A percentile compares a stretch with the other conserved stretches of the same genome.
These are phyloP conservation scores for Scaptomyza tumidula DNA, from an alignment of 2,888 invertebrate species.

Conservation along the genomic window DNA sequence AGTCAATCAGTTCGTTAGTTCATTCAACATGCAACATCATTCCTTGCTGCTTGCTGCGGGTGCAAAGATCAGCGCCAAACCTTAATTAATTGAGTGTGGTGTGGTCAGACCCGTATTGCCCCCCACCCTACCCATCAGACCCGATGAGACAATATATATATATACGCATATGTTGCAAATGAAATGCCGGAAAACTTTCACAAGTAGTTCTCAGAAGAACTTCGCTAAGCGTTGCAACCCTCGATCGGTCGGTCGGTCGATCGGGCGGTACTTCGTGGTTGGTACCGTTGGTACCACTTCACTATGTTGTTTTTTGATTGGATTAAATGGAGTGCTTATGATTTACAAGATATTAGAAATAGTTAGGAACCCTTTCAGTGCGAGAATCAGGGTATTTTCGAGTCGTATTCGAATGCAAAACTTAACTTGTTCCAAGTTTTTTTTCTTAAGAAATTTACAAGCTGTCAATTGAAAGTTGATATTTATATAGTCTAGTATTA, in stretches of 20 bases:
- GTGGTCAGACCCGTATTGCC: not conserved
- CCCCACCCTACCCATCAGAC: not conserved
- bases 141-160: not conserved
- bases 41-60: conserved; percentile 50
- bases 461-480: not conserved
- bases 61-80: conserved; percentile 80
- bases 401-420: not conserved
- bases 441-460: not conserved
- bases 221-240: too few species aligned
- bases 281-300: too few species aligned
- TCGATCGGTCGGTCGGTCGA: too few species aligned
- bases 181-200: conserved; percentile 41
- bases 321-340: too few species aligned
- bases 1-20: not conserved
- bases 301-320: too few species aligned
- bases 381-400: not conserved
- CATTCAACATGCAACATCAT: not conserved
- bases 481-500: not conserved
- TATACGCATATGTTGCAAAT: conserved; percentile 10
- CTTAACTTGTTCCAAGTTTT: not conserved
- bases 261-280: too few species aligned
- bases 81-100: conserved; percentile 69
- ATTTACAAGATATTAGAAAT: too few species aligned
- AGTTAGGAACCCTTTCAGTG: too few species aligned
- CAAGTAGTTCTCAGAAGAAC: conserved; percentile 11